Conservation (phyloP, 2,113 vertebrate genomes). For the Conger conger region DNA sequence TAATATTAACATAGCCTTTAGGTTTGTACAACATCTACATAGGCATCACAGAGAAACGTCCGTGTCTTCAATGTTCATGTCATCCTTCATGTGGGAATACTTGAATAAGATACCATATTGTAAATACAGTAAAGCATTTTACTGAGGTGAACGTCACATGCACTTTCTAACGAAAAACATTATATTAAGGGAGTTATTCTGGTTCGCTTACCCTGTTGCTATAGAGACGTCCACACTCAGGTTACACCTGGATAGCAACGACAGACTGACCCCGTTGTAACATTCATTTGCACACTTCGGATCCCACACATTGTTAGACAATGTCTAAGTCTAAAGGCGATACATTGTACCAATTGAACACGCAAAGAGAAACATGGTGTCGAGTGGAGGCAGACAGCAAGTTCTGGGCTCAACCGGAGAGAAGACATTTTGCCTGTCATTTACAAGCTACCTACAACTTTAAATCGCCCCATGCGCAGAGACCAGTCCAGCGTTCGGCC, state of each 20-base stretch:
- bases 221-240: not conserved
- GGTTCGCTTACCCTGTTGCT: slow-evolving; percentile 15
- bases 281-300: not conserved
- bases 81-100: not conserved
- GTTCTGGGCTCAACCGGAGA: slow-evolving; percentile 61
- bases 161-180: too few relatives aligned
- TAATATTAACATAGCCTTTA: not conserved
- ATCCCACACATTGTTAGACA: not conserved
- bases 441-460: slow-evolving; percentile 50
- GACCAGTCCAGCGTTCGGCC: slow-evolving; percentile 24
- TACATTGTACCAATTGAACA: slow-evolving; percentile 61
- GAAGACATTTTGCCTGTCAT: slow-evolving; percentile 66
- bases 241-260: slow-evolving; percentile 32
- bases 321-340: slow-evolving; percentile 36
- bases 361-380: slow-evolving; percentile 71
- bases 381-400: slow-evolving; percentile 62
- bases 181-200: too few relatives aligned
- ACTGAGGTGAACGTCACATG: too few relatives aligned
- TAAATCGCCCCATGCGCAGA: slow-evolving; percentile 22
- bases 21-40: too few relatives aligned
- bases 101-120: not conserved
- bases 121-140: too few relatives aligned
- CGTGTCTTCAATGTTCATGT: not conserved
- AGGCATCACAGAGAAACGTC: not conserved
- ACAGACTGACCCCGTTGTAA: not conserved